A percentile compares a stretch with the other conserved stretches of the same genome.
Conservation (phyloP, 2,888 invertebrate species). For the Dicroscelio sp. region DNA sequence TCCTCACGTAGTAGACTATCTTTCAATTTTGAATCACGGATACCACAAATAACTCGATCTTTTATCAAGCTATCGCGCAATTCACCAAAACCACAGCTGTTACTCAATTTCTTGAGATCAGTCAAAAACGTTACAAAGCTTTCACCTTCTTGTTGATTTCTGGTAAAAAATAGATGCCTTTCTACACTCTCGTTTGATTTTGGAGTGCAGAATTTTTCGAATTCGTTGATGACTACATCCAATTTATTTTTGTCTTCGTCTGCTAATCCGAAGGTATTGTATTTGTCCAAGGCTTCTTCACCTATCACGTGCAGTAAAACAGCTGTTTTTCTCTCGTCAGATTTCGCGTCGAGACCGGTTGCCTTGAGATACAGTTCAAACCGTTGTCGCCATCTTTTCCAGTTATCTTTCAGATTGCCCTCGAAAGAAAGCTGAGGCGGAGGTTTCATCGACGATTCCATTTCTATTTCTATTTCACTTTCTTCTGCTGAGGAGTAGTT, state of each 20-base stretch:
- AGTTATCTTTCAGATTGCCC: slow-evolving; percentile 82
- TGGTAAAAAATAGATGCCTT: slow-evolving; percentile 81
- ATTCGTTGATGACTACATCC: slow-evolving; percentile 67
- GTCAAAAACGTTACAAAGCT: slow-evolving; percentile 79
- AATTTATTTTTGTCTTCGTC: slow-evolving; percentile 67
- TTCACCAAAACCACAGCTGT: slow-evolving; percentile 81
- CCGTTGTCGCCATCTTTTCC: slow-evolving; percentile 83
- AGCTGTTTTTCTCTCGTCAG: slow-evolving; percentile 74
- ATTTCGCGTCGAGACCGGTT: slow-evolving; percentile 77
- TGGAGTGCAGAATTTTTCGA: slow-evolving; percentile 76
- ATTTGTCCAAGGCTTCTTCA: slow-evolving; percentile 80
- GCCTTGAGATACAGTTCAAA: slow-evolving; percentile 83
- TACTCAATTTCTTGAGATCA: slow-evolving; percentile 80
- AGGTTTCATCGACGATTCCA: slow-evolving; percentile 66
- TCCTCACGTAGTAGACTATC: slow-evolving; percentile 60
- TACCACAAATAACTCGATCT: slow-evolving; percentile 70
- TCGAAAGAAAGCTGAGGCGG: slow-evolving; percentile 66
- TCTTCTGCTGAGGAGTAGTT: background rate
- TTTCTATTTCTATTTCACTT: background rate
- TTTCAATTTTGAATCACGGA: slow-evolving; percentile 52
- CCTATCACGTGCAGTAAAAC: slow-evolving; percentile 83
- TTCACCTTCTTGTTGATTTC: slow-evolving; percentile 75
- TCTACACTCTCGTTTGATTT: slow-evolving; percentile 78
- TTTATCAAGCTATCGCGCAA: slow-evolving; percentile 72
- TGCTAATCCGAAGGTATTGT: slow-evolving; percentile 75